These are phyloP conservation scores for Amphipoea oculea DNA, from an alignment of 2,888 invertebrate species.

Conservation along the genomic window DNA sequence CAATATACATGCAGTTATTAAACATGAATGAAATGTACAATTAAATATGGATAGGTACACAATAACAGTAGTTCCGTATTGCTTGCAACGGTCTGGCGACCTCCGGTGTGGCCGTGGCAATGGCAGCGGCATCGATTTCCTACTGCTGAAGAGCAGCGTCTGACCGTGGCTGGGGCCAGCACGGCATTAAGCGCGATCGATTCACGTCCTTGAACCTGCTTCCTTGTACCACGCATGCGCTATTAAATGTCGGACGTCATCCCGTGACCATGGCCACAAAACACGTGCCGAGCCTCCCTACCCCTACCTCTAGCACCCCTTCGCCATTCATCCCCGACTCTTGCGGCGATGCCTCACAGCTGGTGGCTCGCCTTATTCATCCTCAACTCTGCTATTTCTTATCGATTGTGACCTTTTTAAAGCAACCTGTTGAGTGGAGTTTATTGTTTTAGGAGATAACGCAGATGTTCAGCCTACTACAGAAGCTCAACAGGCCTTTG, in stretches of 20 bases:
- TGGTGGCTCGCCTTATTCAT: slow-evolving; percentile 70
- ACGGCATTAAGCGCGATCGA: slow-evolving; percentile 82
- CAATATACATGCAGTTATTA: not conserved
- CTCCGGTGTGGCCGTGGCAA: slow-evolving; percentile 74
- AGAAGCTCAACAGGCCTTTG: slow-evolving; percentile 53
- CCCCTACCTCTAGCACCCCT: slow-evolving; percentile 60
- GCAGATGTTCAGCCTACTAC: slow-evolving; percentile 61
- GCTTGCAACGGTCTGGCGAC: slow-evolving; percentile 35
- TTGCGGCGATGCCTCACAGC: slow-evolving; percentile 73
- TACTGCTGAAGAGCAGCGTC: slow-evolving; percentile 77
- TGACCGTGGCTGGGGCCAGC: slow-evolving; percentile 80
- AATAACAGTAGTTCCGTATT: slow-evolving; percentile 20
- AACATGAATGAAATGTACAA: not conserved
- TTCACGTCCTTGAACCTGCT: slow-evolving; percentile 86
- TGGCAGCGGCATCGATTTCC: slow-evolving; percentile 77
- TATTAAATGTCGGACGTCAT: slow-evolving; percentile 85
- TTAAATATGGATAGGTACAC: slow-evolving; percentile 8
- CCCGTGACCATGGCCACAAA: slow-evolving; percentile 86
- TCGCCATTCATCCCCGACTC: slow-evolving; percentile 79
- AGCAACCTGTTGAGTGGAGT: slow-evolving; percentile 77
- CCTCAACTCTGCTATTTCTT: slow-evolving; percentile 85
- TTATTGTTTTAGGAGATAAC: slow-evolving; percentile 67
- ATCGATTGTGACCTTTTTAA: slow-evolving; percentile 83
- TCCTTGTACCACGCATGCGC: slow-evolving; percentile 80
- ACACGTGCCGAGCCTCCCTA: slow-evolving; percentile 76